Percentiles rank a stretch among this genome's conserved stretches.
Conservation (phyloP, 2,888 invertebrate species). For the Neoitamus cyanurus region DNA sequence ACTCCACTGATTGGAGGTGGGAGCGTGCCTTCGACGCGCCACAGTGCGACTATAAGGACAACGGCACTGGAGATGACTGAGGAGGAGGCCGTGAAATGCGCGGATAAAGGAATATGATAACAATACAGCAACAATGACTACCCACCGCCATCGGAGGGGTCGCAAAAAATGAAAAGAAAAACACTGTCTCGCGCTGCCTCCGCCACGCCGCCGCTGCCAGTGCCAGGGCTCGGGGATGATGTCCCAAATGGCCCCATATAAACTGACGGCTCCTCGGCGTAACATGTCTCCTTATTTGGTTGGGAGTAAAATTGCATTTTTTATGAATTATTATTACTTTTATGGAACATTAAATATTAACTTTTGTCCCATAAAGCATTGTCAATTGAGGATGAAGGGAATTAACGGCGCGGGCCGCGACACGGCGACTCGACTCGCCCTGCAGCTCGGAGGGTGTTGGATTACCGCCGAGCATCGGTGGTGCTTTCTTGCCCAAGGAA, state of each 20-base stretch:
- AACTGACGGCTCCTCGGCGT: slow-evolving; percentile 39
- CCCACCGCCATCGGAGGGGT: background rate
- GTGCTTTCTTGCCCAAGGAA: background rate
- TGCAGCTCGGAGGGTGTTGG: background rate
- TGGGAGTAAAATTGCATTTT: slow-evolving; percentile 56
- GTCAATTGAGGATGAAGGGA: slow-evolving; percentile 50
- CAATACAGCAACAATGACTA: background rate
- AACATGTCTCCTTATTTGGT: slow-evolving; percentile 45
- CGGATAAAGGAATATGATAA: slow-evolving; percentile 38
- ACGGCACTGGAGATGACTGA: background rate
- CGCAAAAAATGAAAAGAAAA: background rate
- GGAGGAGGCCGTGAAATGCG: slow-evolving; percentile 24
- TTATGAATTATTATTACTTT: slow-evolving; percentile 58
- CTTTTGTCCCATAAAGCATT: slow-evolving; percentile 59
- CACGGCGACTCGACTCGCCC: background rate
- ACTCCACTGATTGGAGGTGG: slow-evolving; percentile 37
- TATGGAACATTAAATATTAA: slow-evolving; percentile 67
- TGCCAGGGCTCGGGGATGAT: background rate
- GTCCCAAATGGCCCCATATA: slow-evolving; percentile 34
- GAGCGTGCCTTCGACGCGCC: background rate
- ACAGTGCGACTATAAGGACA: background rate
- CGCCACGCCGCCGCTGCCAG: background rate
- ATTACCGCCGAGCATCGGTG: background rate
- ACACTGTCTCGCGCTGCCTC: background rate
- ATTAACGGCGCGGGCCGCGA: background rate